Evolutionary conservation across 37 sponge, comb jelly and placozoan genomes (phyloP), one percentile per base, ranked within the genome.

Genomic region (Beroe forskalii): DNA sequence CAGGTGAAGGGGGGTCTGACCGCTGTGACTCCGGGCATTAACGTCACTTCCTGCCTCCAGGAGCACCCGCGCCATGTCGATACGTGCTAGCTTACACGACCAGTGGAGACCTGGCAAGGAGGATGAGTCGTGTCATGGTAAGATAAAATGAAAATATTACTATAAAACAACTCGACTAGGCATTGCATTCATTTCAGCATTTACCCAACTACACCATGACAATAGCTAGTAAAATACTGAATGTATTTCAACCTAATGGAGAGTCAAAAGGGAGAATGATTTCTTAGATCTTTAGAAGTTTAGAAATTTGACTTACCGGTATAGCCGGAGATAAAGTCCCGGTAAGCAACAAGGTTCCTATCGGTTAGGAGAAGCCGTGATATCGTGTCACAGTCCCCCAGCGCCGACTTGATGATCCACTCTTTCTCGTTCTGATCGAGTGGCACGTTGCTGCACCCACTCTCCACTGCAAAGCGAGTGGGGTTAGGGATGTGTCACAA

Each of bases 291-390:
- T n/a, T n/a, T n/a, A n/a, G n/a, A n/a, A n/a, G n/a, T n/a, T n/a
- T n/a, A n/a, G n/a, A n/a, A n/a, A n/a, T n/a, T 24, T 8, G 4
- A 63, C 66, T 8, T 63, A 63, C 66, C 66, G 25, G 66, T 63
- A 19, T 63, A 63, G 6, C 66, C 66, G 25, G 66, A 63, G 66
- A 63, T 63, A 63, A 63, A 63, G 66, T 63, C 66, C 66, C n/a
- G 9, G 25, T 63, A 63, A 30, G 20, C 20, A 3, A 63, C 66
- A 24, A 63, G 25, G 66, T 63, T 63, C n/a, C 25, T 63, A 20
- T 63, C 66, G 9, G 66, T 63, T 20, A 63, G n/a, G 23, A 63
- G 66, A 63, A 63, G 66, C 25, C 66, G 20, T 24, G 66, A 63
- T 4, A 63, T 63, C 20, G 66, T 63, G 25, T 63, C n/a, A 19